Evolutionary conservation across 2,888 invertebrate genomes (phyloP), one percentile per base, ranked within the genome.

Genomic region (Rapana venosa): DNA sequence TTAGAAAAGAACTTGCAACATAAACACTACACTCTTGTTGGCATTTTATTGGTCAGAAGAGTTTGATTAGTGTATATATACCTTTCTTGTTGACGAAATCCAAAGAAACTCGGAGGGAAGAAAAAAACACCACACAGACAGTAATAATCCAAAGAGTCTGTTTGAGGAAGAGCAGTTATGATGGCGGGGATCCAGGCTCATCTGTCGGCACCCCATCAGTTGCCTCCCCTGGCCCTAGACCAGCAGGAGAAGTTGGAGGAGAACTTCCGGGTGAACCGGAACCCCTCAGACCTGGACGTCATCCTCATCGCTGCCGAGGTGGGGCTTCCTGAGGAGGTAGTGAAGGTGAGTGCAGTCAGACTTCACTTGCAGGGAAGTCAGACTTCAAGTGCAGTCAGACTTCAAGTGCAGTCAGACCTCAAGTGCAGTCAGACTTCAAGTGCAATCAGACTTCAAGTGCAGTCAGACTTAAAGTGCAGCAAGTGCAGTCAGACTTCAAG

Each of bases 281-380:
- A 97, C 91, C 97, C 97, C 11, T 96, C 96, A 87, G 96, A 96
- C 47, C 96, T 96, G 47, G 97, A 97, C 91, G 93, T 97, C 61
- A 96, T 96, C 30, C 95, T 97, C 6, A 95, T 97, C 26, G 97
- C 97, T 11, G 97, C 97, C 0, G 97, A 97, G 93, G 96, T 96
- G 1, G 97, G 97, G 6, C 95, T 97, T n/a, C 95, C 96, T 20
- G 97, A 97, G 92, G 94, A 95, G 61, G 96, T 96, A 74, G 97
- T 97, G 20, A 96, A 96, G 96, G 97, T 97, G 92, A 93, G 93
- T 84, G 74, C 1, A 0, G 13, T 58, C 15, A 61, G 84, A n/a
- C 35, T 79, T 32, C 6, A n/a, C n/a, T n/a, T n/a, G n/a, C n/a
- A n/a, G n/a, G n/a, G n/a, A n/a, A 0, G 13, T 58, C 15, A 61